phyloP scores from a whole-genome alignment of 2,113 vertebrate genomes.

The Tiliqua scincoides region DNA sequence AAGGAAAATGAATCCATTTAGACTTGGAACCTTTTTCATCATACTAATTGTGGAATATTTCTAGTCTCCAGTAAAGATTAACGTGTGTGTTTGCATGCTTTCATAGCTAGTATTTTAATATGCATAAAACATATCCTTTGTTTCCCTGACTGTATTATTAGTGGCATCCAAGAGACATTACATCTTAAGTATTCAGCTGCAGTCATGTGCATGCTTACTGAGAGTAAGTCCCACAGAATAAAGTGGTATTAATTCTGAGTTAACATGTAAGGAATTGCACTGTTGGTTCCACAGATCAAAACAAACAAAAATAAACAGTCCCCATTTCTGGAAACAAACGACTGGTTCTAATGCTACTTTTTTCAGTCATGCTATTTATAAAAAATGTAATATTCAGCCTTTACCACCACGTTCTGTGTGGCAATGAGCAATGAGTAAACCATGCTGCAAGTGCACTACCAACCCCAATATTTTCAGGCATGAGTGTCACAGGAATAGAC shows the following conservation, averaged over 20 bases:
- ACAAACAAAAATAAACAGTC: not conserved
- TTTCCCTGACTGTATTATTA: not conserved
- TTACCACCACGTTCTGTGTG: not conserved
- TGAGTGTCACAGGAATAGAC: not conserved
- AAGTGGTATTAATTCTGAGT: too few relatives aligned
- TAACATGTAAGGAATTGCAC: too few relatives aligned
- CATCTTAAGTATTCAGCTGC: not conserved
- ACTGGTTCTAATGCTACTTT: not conserved
- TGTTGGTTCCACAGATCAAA: not conserved
- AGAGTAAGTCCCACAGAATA: too few relatives aligned
- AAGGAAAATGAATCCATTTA: conserved; percentile 1
- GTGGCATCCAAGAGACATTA: not conserved
- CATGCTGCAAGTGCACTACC: not conserved
- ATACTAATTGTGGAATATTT: conserved; percentile 4
- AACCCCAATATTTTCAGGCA: not conserved
- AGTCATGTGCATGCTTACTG: too few relatives aligned
- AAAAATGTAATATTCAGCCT: too few relatives aligned
- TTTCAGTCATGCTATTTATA: not conserved
- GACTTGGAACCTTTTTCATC: not conserved
- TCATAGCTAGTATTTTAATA: conserved; percentile 1
- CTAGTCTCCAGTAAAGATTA: not conserved
- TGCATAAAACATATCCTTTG: not conserved
- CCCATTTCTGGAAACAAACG: not conserved
- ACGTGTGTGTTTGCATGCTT: not conserved
- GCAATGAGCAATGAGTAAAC: not conserved